Evolutionary conservation across 2,888 invertebrate genomes (phyloP), one percentile per base, ranked within the genome.

Genomic region (Pristionchus fissidentatus): DNA sequence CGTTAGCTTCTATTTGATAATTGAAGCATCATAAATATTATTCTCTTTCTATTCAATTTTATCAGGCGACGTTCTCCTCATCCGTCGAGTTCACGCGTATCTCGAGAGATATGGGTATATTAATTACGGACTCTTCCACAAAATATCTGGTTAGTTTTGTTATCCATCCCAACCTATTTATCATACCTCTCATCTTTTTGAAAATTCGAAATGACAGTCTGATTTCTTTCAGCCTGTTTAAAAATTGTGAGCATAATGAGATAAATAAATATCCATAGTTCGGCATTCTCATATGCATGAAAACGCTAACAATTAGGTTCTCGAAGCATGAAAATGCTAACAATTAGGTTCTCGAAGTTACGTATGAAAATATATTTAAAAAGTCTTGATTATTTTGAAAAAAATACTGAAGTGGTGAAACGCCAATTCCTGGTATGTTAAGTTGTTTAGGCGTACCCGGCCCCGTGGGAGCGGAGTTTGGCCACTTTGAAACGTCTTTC

Each of bases 41-140:
- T 41, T 70, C 19, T 19, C 32, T 0, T 32, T 26, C 8, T 52
- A 19, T 1, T 8, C 52, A 19, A 43, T 10, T 46, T 46, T 3
- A 26, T 98, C 93, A 93, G 93, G 93, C 91, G 97, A 98, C 93
- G 95, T 95, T 5, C 95, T 95, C 13, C 93, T 98, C 35, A 95
- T 97, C 1, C 94, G 95, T 92, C 95, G 97, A 87, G 95, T 96
- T 46, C 97, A 97, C 93, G 95, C 96, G 0, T 99, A 96, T 93
- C 94, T 99, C 55, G 97, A 98, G 92, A 95, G 99, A 70, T 97
- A 98, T 93, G 98, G 98, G 2, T 97, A 96, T 91, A 97, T 99
- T 86, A 99, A 99, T 94, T 98, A 97, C 94, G 99, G 99, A 0
- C 95, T 97, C 79, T 99, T 97, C 93, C 73, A 73, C 13, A 62